Evolutionary conservation across 2,113 vertebrate species (phyloP), one percentile per base, ranked within the genome.

Genomic region (Mionectes macconnelli): DNA sequence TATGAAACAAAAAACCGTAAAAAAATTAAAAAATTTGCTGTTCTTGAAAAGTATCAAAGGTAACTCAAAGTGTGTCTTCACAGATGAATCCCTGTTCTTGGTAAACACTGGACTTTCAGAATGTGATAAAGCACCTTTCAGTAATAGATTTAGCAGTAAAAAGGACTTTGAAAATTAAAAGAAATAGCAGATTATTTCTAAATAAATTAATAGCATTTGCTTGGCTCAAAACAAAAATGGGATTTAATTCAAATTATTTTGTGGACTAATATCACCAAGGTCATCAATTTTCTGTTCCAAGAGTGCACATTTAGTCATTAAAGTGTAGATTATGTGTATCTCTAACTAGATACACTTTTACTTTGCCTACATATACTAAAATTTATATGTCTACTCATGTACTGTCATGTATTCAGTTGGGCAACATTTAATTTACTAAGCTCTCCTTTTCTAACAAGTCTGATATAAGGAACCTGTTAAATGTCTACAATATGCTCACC

Each of bases 391-490:
- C 49, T 57, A 53, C 60, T 67, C 33, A 4, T 12, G 4, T 2
- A n/a, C 31, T 49, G 25, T 30, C 53, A 64, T 42, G 18, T 44
- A 66, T 78, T 74, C 72, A 47, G 30, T 1, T 22, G 31, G 79
- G n/a, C 56, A 86, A 55, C 39, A 24, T 79, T 81, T 85, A 24
- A 76, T 94, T 94, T 89, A 31, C 91, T 83, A 63, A 97, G 39
- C 42, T 91, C 93, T 94, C 93, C 63, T 20, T 82, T 86, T 83
- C 87, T 70, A 88, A 88, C 67, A 56, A 72, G 56, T n/a, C 62
- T 97, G 89, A 93, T 90, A 85, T 75, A 74, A 75, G 90, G 80
- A 94, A 96, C 92, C 88, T 96, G 96, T 82, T 75, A 96, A 97
- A 89, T 84, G 81, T 40, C 78, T 91, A 10, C 96, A 96, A 96